phyloP scores from a whole-genome alignment of 2,113 vertebrate species.

The Muntiacus muntjak region DNA sequence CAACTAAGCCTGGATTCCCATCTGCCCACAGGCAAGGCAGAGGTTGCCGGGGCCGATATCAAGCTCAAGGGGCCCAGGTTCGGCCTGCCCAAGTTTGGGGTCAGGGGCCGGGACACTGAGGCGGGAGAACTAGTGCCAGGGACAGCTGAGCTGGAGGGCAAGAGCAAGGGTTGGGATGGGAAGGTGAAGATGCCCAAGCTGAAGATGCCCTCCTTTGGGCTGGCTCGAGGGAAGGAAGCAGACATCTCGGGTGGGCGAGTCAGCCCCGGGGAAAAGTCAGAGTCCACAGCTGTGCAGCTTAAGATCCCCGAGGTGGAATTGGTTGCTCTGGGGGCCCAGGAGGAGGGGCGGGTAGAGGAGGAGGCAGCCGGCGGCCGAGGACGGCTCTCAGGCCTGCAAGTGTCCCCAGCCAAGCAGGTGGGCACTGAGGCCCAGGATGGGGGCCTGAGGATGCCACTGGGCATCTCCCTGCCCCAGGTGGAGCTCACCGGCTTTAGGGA shows the following conservation, averaged over 20 bases:
- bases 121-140: slow-evolving; percentile 19
- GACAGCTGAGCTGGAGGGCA: slow-evolving; percentile 61
- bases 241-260: slow-evolving; percentile 52
- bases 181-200: slow-evolving; percentile 83
- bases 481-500: slow-evolving; percentile 73
- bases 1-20: slow-evolving; percentile 84
- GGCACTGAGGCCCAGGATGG: slow-evolving; percentile 81
- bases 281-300: slow-evolving; percentile 58
- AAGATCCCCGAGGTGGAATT: slow-evolving; percentile 81
- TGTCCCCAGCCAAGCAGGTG: slow-evolving; percentile 69
- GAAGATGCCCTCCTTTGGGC: slow-evolving; percentile 85
- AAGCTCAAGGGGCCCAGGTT: slow-evolving; percentile 78
- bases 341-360: neutral
- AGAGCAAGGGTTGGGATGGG: slow-evolving; percentile 70
- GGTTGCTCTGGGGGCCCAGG: slow-evolving; percentile 75
- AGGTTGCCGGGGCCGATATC: slow-evolving; percentile 66
- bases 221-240: slow-evolving; percentile 77
- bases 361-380: rapidly evolving
- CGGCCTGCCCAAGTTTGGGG: slow-evolving; percentile 82
- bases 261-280: slow-evolving; percentile 65
- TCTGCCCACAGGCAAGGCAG: slow-evolving; percentile 73
- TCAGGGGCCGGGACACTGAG: slow-evolving; percentile 71
- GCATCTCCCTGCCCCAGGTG: slow-evolving; percentile 82
- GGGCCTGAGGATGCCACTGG: slow-evolving; percentile 79
- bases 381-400: slow-evolving; percentile 17